Evolutionary conservation across 2,888 invertebrate genomes (phyloP).

Genomic region (Nephrocerus scutellatus): DNA sequence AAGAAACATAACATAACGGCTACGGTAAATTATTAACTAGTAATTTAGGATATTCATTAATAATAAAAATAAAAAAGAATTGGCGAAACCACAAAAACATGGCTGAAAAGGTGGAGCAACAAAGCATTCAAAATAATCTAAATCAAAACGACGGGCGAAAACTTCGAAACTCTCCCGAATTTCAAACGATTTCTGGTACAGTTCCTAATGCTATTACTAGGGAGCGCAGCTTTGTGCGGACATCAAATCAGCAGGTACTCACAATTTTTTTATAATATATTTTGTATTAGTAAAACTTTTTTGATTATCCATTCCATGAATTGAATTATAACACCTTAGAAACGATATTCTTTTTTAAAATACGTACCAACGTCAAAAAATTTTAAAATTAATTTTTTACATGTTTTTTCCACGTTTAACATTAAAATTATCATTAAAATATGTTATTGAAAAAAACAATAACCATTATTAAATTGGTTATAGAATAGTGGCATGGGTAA

Average conservation of each 20-base stretch:
- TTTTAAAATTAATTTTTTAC: no score
- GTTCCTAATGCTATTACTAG: constrained; percentile 54
- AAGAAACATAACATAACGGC: constrained; percentile 8
- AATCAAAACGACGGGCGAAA: constrained; percentile 38
- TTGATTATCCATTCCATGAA: no score
- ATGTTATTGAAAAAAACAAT: no score
- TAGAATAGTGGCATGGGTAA: no score
- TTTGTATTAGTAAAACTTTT: no score
- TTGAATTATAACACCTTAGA: no score
- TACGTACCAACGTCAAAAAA: no score
- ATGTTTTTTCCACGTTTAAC: no score
- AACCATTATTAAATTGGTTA: no score
- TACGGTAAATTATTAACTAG: constrained; percentile 1
- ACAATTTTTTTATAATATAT: no score
- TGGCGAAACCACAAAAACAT: constrained; percentile 23
- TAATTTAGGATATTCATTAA: constrained; percentile 11
- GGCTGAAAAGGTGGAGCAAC: constrained; percentile 44
- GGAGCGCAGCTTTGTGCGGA: constrained; percentile 63
- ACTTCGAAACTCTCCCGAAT: constrained; percentile 43
- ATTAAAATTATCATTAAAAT: no score
- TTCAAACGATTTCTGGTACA: constrained; percentile 33
- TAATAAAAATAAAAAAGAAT: constrained; percentile 1
- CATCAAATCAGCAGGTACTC: constrained; percentile 52
- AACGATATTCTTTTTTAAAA: no score
- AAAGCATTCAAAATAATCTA: constrained; percentile 10